A percentile compares a stretch with the other conserved stretches of the same genome.
phyloP scores from a whole-genome alignment of 1,140 invertebrate genomes.

The Gyrodactylus salaris region DNA sequence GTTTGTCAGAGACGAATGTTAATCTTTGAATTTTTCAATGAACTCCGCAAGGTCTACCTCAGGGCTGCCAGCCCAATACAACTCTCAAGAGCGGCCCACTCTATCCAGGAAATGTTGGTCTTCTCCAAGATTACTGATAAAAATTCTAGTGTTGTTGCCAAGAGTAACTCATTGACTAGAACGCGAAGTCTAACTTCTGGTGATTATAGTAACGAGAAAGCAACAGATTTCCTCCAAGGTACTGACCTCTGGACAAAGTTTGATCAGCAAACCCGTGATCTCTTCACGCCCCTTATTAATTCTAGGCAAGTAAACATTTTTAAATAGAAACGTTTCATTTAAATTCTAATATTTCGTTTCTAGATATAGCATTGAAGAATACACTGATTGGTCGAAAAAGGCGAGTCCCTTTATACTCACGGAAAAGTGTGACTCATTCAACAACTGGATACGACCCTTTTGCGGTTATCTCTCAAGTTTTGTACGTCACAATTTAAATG shows the following conservation, averaged over 20 bases:
- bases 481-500: too few species aligned
- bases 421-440: not conserved
- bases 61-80: not conserved
- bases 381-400: not conserved
- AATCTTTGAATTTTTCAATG: not conserved
- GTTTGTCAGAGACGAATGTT: not conserved
- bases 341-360: too few species aligned
- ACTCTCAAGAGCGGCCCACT: not conserved
- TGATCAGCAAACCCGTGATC: not conserved
- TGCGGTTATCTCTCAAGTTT: not conserved
- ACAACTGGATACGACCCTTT: not conserved
- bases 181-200: not conserved
- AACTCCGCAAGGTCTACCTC: not conserved
- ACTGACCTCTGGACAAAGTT: not conserved
- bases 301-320: too few species aligned
- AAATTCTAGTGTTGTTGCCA: not conserved
- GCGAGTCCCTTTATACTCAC: not conserved
- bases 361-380: not conserved
- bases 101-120: not conserved
- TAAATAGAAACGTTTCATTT: too few species aligned
- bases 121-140: not conserved
- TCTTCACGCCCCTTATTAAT: not conserved
- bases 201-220: not conserved
- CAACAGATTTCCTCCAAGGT: not conserved
- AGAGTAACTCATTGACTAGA: not conserved